Percentiles rank a stretch among this genome's conserved stretches.
These are phyloP conservation scores for Tetanocera ferruginea DNA, from an alignment of 2,888 invertebrate species.

Conservation along the genomic window DNA sequence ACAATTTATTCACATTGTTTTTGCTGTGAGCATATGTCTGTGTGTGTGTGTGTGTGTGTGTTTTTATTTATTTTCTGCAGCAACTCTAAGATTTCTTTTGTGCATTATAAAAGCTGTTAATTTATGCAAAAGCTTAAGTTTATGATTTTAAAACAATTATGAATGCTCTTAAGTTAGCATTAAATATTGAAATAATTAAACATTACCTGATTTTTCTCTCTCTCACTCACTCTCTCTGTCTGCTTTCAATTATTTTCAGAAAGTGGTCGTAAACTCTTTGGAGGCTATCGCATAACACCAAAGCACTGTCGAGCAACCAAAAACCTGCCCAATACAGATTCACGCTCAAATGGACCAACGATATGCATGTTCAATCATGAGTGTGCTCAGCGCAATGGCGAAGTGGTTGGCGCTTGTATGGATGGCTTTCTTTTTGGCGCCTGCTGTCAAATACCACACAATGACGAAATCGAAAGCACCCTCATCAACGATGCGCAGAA, in stretches of 20 bases:
- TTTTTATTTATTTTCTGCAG: background rate
- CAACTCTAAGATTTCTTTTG: too few species aligned
- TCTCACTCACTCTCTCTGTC: background rate
- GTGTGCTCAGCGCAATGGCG: slow-evolving; percentile 83
- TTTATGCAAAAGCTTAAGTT: background rate
- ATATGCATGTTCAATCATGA: slow-evolving; percentile 96
- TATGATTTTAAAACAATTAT: background rate
- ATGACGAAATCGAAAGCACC: slow-evolving; percentile 67
- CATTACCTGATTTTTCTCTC: background rate
- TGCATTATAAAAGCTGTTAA: background rate
- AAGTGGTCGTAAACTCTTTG: slow-evolving; percentile 80
- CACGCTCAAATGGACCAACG: slow-evolving; percentile 76
- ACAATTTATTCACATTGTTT: background rate
- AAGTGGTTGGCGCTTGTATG: slow-evolving; percentile 91
- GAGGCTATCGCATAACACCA: slow-evolving; percentile 88
- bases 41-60: background rate
- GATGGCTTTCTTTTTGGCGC: slow-evolving; percentile 87
- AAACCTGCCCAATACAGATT: slow-evolving; percentile 74
- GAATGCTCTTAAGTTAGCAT: background rate
- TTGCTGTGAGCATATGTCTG: background rate
- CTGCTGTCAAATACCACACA: slow-evolving; percentile 83
- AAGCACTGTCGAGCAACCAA: slow-evolving; percentile 82
- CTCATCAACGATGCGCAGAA: slow-evolving; percentile 64
- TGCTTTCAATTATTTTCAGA: slow-evolving; percentile 58
- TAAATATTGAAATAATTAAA: background rate